A percentile compares a stretch with the other conserved stretches of the same genome.
Evolutionary conservation across 35 echinoderm and acorn worm species (phyloP).

Genomic region (Hemicentrotus pulcherrimus): DNA sequence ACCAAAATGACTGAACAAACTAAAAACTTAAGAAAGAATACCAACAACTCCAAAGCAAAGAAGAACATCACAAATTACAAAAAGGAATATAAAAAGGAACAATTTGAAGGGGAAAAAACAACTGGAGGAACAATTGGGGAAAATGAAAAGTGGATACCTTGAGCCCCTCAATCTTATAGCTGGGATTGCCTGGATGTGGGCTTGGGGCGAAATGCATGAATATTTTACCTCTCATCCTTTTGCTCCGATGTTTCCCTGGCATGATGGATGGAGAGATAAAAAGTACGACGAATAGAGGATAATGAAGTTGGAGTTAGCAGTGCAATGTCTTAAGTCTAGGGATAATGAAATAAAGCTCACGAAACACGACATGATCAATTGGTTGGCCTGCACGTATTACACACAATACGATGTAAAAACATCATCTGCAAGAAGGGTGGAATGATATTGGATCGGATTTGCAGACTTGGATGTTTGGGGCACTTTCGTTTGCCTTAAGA

Average conservation of each 20-base stretch:
- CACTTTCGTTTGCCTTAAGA: neutral
- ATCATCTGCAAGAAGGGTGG: no score
- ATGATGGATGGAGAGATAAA: no score
- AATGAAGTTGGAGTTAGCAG: no score
- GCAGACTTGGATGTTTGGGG: neutral
- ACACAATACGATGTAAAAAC: neutral
- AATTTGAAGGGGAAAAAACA: neutral
- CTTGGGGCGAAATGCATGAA: neutral
- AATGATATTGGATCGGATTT: no score
- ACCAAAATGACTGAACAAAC: neutral
- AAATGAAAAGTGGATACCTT: neutral
- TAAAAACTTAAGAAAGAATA: neutral
- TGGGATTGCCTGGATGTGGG: neutral
- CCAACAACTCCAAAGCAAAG: neutral
- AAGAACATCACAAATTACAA: neutral
- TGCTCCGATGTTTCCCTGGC: no score
- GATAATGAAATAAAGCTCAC: no score
- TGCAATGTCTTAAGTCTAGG: no score
- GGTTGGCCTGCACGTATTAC: neutral
- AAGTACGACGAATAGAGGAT: no score
- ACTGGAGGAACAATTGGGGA: neutral
- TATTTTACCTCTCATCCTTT: neutral
- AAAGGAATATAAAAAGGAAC: neutral
- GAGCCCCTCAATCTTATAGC: neutral
- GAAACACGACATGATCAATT: no score